Base-by-base conservation (phyloP, 2,113 vertebrate species). In the Psophia crepitans region DNA sequence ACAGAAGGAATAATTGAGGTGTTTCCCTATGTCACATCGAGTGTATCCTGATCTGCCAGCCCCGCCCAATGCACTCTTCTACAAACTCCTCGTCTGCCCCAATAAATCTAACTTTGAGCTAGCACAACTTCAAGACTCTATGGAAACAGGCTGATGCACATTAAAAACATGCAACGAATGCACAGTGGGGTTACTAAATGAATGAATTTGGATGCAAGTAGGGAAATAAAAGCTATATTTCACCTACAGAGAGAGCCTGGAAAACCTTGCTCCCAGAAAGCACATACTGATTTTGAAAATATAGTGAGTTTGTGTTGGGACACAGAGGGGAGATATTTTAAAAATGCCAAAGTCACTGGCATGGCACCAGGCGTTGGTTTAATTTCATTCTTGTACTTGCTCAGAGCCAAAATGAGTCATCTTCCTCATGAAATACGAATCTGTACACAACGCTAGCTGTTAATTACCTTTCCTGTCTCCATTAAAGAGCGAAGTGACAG, bases 381-480 rank as follows among this genome's bases (percentile, higher is more conserved):
- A 93, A 97, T 96, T 97, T 96, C 79, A 41, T 63, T 90, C 87
- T 88, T 60, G 8, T 63, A 58, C 87, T 93, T 90, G 65, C 86
- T 95, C 65, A 82, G 86, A 97, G 88, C 76, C 89, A 71, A 93
- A 97, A 94, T 95, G 84, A 95, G 70, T 95, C 90, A 96, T 66
- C 92, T 96, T 97, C 51, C 92, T 83, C 87, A 95, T 95, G 95
- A 97, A 97, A 97, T 95, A 94, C 56, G 10, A 96, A 94, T 97
- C 93, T 95, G 96, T 95, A 97, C 94, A 97, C 97, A 97, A 89
- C 14, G 2, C 92, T 96, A 90, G 93, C 93, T 97, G 96, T 98
- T 98, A 97, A 97, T 98, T 98, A 97, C 95, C 94, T 94, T 95
- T 94, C 91, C 95, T 97, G 91, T 95, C 97, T 97, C 95, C 89